Evolutionary conservation across 2,797 vertebrate genomes (phyloP).

Genomic region (Staurois parvus): DNA sequence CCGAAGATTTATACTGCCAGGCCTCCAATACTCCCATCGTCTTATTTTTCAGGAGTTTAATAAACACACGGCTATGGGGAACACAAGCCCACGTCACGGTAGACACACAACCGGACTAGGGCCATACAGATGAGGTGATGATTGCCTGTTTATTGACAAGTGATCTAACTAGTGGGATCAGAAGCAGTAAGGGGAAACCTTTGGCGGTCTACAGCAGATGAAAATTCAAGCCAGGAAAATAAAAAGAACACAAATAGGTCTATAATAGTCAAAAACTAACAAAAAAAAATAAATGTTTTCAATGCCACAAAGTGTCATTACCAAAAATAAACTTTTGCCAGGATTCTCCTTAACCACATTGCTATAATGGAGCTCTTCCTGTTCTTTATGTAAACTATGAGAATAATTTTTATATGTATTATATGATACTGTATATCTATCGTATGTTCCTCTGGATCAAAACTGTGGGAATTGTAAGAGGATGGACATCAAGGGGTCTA

Average conservation of each 20-base stretch:
- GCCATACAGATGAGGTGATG: constrained; percentile 32
- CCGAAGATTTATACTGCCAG: constrained; percentile 19
- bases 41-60: background rate
- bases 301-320: no score
- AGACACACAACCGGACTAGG: background rate
- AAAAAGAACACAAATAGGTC: constrained; percentile 9
- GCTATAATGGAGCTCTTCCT: no score
- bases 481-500: no score
- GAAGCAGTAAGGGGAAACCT: constrained; percentile 22
- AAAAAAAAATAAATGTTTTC: no score
- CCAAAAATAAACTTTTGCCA: no score
- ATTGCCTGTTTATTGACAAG: constrained; percentile 39
- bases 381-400: no score
- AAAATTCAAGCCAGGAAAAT: constrained; percentile 14
- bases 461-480: no score
- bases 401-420: no score
- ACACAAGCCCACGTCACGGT: constrained; percentile 1
- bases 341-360: no score
- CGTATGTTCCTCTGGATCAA: no score
- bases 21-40: background rate
- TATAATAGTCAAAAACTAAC: constrained; percentile 7
- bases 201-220: constrained; percentile 28
- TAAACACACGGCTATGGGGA: background rate
- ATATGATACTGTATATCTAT: no score
- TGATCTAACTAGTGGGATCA: background rate